Conservation (phyloP, 1,140 invertebrate genomes). For the Drosophila seguyi region DNA sequence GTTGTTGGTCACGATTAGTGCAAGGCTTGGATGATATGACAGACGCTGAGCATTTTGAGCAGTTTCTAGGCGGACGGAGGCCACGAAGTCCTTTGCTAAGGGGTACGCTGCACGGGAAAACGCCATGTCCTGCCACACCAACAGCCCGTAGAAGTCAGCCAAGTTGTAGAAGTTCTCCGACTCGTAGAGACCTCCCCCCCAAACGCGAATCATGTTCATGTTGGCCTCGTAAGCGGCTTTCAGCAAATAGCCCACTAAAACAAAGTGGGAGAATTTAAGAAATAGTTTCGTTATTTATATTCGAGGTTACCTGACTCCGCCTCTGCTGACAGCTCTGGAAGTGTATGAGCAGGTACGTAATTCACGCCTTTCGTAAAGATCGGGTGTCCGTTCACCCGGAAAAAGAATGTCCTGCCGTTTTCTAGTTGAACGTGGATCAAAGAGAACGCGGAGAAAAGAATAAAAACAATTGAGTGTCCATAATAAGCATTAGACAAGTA, state of each 20-base stretch:
- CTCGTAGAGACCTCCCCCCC: constrained; percentile 99
- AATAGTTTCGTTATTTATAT: not conserved
- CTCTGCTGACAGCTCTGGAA: constrained; percentile 89
- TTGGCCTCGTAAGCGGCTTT: constrained; percentile 89
- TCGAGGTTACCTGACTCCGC: constrained; percentile 37
- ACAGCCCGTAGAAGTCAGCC: constrained; percentile 92
- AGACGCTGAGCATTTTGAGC: constrained; percentile 93
- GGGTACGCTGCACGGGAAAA: constrained; percentile 99
- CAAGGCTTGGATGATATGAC: constrained; percentile 94
- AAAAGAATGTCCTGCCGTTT: constrained; percentile 92
- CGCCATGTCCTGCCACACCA: constrained; percentile 98
- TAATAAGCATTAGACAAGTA: not conserved
- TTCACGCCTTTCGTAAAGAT: constrained; percentile 98
- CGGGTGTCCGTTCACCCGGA: constrained; percentile 93
- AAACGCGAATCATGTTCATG: constrained; percentile 98
- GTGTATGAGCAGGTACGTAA: constrained; percentile 95
- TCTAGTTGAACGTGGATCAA: constrained; percentile 22
- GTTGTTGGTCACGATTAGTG: constrained; percentile 97
- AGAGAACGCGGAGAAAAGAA: not conserved
- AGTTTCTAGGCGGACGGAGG: constrained; percentile 91
- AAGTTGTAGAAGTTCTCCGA: constrained; percentile 96
- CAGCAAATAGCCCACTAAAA: constrained; percentile 58
- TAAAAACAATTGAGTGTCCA: not conserved
- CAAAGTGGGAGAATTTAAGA: not conserved
- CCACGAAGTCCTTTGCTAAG: constrained; percentile 69